Base-by-base conservation (phyloP, 2,888 invertebrate genomes). In the Drosophila siamana region DNA sequence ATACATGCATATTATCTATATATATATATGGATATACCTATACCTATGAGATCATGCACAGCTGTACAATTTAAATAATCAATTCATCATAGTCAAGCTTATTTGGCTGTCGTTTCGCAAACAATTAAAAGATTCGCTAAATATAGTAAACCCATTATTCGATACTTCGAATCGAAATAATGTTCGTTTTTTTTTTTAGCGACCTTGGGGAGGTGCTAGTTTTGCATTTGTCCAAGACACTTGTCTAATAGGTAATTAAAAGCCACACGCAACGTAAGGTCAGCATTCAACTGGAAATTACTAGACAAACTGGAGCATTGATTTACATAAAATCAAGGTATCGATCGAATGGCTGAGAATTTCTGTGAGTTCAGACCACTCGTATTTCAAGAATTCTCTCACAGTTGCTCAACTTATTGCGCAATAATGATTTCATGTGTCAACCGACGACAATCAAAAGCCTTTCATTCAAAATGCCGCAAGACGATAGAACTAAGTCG, bases 221-320 rank as follows among this genome's bases (percentile, higher is more conserved):
- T 52, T 38, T 38, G 54, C 62, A 51, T 69, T n/a, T 22, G 26
- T 5, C 30, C 41, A 7, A 40, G 50, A 55, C 38, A 64, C 33
- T 36, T 16, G 54, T 51, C 54, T 41, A 65, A 28, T 59, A 33
- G 55, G 15, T 85, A 86, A 69, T 80, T 64, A 40, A 61, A 67
- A 66, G 61, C 44, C 62, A 43, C 55, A 86, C 77, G 75, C 71
- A 71, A 54, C 8, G 16, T 57, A 71, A 67, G 85, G 69, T 78
- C 69, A 74, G 41, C 57, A 50, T 62, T 66, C 63, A 64, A 47
- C 62, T 67, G n/a, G 33, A 33, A 33, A 33, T 33, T 33, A 33
- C 33, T 33, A 16, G 24, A 8, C 19, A 66, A 83, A 74, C 56
- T 75, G 57, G 78, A 78, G 51, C 81, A 72, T 36, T 44, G 52